Conservation (phyloP, 2,888 invertebrate genomes). For the Parnassius smintheus region DNA sequence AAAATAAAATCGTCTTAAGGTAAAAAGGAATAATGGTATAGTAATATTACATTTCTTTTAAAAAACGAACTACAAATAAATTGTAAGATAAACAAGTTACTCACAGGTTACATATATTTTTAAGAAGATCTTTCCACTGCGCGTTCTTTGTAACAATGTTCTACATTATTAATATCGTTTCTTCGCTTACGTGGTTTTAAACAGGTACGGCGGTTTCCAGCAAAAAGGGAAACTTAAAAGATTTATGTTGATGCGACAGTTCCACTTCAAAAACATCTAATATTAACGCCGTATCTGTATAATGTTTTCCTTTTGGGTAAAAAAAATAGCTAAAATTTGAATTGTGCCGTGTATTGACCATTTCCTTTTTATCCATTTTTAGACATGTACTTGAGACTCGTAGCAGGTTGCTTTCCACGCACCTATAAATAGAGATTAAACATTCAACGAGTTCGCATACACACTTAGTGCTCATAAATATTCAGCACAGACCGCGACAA, state of each 20-base stretch:
- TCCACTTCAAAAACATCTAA: not conserved
- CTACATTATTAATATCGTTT: conserved; percentile 72
- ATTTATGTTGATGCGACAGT: conserved; percentile 28
- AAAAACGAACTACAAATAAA: not conserved
- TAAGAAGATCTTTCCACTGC: conserved; percentile 46
- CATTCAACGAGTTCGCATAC: conserved; percentile 78
- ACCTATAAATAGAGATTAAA: conserved; percentile 72
- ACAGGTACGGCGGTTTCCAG: conserved; percentile 21
- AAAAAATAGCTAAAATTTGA: no score
- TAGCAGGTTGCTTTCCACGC: conserved; percentile 43
- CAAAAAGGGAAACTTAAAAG: conserved; percentile 22
- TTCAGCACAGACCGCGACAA: conserved; percentile 73
- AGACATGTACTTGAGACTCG: conserved; percentile 7
- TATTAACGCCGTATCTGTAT: no score
- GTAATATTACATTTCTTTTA: no score
- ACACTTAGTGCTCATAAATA: conserved; percentile 80
- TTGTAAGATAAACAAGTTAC: conserved; percentile 7
- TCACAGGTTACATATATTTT: conserved; percentile 46
- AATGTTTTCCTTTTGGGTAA: no score
- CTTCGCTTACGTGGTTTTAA: conserved; percentile 40
- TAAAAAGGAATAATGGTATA: no score
- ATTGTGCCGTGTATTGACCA: no score
- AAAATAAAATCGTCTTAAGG: no score
- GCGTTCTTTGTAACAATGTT: conserved; percentile 68
- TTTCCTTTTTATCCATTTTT: no score